Evolutionary conservation across 2,888 invertebrate genomes (phyloP).

Genomic region (Polyommatus iphigenia): DNA sequence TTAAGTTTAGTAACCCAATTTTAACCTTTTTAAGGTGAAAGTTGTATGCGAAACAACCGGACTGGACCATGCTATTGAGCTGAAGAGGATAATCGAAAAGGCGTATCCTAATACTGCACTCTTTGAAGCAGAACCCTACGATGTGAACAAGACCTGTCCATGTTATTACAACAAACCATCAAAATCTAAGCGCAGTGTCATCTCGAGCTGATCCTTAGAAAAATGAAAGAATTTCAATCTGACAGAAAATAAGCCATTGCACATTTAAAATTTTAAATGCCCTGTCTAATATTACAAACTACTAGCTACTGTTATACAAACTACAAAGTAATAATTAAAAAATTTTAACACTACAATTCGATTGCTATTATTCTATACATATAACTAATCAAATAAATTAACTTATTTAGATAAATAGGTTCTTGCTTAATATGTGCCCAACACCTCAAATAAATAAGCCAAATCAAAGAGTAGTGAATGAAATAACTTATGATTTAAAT

Average conservation of each 20-base stretch:
- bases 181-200: neutral
- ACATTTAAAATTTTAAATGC: neutral
- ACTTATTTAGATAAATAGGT: neutral
- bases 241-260: neutral
- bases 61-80: constrained; percentile 83
- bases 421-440: neutral
- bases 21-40: constrained; percentile 81
- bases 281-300: neutral
- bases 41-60: constrained; percentile 92
- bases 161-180: constrained; percentile 46
- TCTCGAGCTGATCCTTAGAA: neutral
- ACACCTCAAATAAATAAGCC: neutral
- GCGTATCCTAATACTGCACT: constrained; percentile 55
- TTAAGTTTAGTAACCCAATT: neutral
- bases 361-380: neutral
- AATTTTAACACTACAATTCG: neutral
- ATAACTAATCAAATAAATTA: neutral
- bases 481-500: too few relatives aligned
- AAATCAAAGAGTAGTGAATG: neutral
- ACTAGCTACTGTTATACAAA: neutral
- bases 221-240: neutral
- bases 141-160: constrained; percentile 62
- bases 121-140: constrained; percentile 69
- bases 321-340: neutral
- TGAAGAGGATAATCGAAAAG: constrained; percentile 62